Evolutionary conservation across 2,888 invertebrate species (phyloP), one percentile per base, ranked within the genome.

Genomic region (Cepaea hortensis): DNA sequence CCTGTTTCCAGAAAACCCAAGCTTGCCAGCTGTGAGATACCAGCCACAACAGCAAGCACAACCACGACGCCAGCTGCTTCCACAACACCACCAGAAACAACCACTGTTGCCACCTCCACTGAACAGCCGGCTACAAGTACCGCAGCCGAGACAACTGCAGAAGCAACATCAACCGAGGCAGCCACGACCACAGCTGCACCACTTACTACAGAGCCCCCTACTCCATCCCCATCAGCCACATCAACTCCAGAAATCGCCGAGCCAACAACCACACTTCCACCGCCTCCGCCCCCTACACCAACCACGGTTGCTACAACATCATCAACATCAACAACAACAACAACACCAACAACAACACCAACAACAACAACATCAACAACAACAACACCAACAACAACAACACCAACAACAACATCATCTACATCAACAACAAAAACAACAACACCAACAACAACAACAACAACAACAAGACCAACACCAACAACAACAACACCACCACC

Each of bases 41-140:
- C 46, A 35, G 46, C 81, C 23, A 81, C 68, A 23, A 48, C 81
- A 15, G 20, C 70, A 46, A 20, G 35, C 4, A 65, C 81, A 18
- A 81, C 81, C 20, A 62, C 62, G 18, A 65, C 68, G 20, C 73
- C 83, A 18, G 50, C 55, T n/a, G 20, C 48, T 4, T 23, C 23
- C 3, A 50, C 73, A 61, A 61, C 72, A 11, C 55, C 76, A n/a
- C 3, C 84, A 84, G 15, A 55, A 84, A 46, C 81, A 81, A 35
- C 81, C 3, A 70, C 81, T 9, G 48, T 48, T 13, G 46, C 11
- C 11, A 55, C 55, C 11, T 55, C 55, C 11, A 55, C 55, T 11
- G 55, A 55, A 55, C 1, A 55, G 55, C 55, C 55, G 11, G 7
- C 55, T 72, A 23, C 23, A 9, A n/a, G 20, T n/a, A 72, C n/a